phyloP scores from a whole-genome alignment of 1,140 invertebrate species.

The Drosophila tani region DNA sequence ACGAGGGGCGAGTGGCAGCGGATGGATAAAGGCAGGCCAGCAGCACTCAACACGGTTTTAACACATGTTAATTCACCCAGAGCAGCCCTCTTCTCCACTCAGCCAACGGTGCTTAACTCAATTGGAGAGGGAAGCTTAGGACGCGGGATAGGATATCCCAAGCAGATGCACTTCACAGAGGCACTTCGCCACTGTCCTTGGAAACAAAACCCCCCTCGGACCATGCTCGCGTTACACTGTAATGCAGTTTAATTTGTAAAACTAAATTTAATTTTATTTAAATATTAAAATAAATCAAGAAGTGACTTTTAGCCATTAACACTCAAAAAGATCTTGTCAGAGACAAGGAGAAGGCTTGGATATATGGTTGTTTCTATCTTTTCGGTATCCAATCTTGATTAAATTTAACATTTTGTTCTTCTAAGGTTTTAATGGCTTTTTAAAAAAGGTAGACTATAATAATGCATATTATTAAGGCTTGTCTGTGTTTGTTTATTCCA shows the following conservation, averaged over 20 bases:
- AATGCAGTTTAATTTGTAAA: too few relatives aligned
- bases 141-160: constrained; percentile 31
- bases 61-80: constrained; percentile 78
- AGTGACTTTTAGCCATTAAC: too few relatives aligned
- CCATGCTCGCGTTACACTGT: background rate
- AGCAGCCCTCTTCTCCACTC: constrained; percentile 28
- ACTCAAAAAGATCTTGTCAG: too few relatives aligned
- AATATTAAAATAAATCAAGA: too few relatives aligned
- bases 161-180: constrained; percentile 55
- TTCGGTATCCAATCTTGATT: too few relatives aligned
- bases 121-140: constrained; percentile 53
- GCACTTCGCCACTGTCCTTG: constrained; percentile 23
- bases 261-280: too few relatives aligned
- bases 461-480: too few relatives aligned
- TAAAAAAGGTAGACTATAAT: too few relatives aligned
- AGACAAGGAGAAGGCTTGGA: too few relatives aligned
- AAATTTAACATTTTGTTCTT: too few relatives aligned
- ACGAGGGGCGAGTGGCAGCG: background rate
- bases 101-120: constrained; percentile 66
- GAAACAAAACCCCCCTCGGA: background rate
- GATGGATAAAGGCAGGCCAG: constrained; percentile 13
- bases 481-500: background rate
- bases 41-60: constrained; percentile 78
- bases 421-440: too few relatives aligned
- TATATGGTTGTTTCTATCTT: too few relatives aligned